Percentiles rank a stretch among this genome's conserved stretches.
Conservation (phyloP, 1,140 invertebrate genomes). For the Bombus consobrinus region DNA sequence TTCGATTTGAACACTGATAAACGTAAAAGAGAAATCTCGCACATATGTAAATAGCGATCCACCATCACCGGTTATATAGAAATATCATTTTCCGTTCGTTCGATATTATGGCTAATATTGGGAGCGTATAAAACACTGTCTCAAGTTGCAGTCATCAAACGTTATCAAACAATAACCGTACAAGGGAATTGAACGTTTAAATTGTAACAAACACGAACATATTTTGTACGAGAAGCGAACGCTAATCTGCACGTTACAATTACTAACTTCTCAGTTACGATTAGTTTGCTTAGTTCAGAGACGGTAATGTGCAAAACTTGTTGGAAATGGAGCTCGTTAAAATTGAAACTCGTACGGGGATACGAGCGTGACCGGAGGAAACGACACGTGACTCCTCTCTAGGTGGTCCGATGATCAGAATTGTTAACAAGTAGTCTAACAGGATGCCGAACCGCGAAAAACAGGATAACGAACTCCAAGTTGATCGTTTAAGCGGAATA, state of each 20-base stretch:
- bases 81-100: slow-evolving; percentile 8
- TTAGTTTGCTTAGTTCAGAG: slow-evolving; percentile 18
- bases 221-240: background rate
- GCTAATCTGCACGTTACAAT: background rate
- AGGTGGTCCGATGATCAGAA: slow-evolving; percentile 72
- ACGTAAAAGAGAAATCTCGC: background rate
- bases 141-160: background rate
- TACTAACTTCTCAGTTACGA: slow-evolving; percentile 15
- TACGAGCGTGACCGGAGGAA: slow-evolving; percentile 48
- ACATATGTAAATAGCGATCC: background rate
- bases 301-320: slow-evolving; percentile 23
- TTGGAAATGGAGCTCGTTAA: slow-evolving; percentile 71
- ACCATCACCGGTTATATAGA: background rate
- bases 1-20: background rate
- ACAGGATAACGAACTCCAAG: slow-evolving; percentile 52
- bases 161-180: background rate
- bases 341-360: slow-evolving; percentile 68
- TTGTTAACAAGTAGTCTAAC: slow-evolving; percentile 78
- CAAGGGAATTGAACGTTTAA: background rate
- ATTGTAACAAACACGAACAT: background rate
- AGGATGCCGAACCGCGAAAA: slow-evolving; percentile 65
- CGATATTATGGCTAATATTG: background rate
- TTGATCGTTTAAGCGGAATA: slow-evolving; percentile 55
- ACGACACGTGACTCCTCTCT: slow-evolving; percentile 72
- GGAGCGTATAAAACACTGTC: background rate